Conservation (phyloP, 2,113 vertebrate species). For the Solea solea region DNA sequence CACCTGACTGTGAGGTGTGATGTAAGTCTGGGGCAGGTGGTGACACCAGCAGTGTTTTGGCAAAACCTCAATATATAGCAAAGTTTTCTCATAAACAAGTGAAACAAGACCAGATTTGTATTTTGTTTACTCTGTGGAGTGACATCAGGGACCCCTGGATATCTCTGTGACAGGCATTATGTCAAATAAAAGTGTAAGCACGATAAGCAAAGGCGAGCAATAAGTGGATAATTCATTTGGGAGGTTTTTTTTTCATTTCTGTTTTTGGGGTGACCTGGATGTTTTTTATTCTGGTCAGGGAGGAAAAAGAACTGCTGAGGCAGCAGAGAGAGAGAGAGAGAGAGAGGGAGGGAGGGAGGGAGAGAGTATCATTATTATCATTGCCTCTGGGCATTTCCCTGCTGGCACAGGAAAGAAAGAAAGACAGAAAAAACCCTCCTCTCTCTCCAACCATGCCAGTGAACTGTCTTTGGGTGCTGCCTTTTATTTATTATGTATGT, state of each 20-base stretch:
- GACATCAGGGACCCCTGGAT: background rate
- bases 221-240: constrained; percentile 50
- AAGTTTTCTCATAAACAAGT: background rate
- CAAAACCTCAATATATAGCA: too few species aligned
- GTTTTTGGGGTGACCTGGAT: constrained; percentile 59
- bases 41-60: too few species aligned
- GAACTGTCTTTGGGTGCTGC: constrained; percentile 19
- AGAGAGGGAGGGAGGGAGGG: constrained; percentile 4
- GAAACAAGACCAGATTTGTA: background rate
- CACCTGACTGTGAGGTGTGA: too few species aligned
- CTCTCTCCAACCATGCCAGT: constrained; percentile 4
- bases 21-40: too few species aligned
- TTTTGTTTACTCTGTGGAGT: background rate
- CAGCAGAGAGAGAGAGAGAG: constrained; percentile 30
- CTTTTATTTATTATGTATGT: constrained; percentile 31
- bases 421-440: too few species aligned
- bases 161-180: constrained; percentile 42
- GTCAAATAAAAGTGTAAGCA: constrained; percentile 43
- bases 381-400: constrained; percentile 59
- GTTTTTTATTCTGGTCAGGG: constrained; percentile 24
- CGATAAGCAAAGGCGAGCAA: constrained; percentile 51
- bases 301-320: constrained; percentile 54
- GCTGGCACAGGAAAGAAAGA: constrained; percentile 45
- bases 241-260: constrained; percentile 31
- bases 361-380: constrained; percentile 27